Evolutionary conservation across 92 coral and sea anemone species (phyloP), one percentile per base, ranked within the genome.

Genomic region (Virgularia gustaviana): DNA sequence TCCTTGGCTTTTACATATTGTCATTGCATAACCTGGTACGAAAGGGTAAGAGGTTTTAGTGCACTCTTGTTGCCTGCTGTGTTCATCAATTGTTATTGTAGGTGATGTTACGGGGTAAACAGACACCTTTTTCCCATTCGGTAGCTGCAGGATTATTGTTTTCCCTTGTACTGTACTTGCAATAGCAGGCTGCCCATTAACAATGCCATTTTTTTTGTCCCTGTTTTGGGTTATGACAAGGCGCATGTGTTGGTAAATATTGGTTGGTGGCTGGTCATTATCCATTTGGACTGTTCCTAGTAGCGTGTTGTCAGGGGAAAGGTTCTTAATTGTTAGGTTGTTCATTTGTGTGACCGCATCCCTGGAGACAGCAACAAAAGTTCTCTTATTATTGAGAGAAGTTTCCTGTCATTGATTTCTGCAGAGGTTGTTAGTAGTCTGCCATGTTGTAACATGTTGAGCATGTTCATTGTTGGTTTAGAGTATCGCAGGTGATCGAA

Each of bases 401-500:
- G n/a, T n/a, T 47, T 25, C 22, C 4, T 4, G 22, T 47, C 18
- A 15, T 19, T 47, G 18, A 15, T 4, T 4, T 47, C 55, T 22
- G 0, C 1, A 13, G 25, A 36, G 7, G 22, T 0, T 0, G 2
- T 24, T 9, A 66, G 13, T 0, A 65, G 9, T 42, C 73, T 22
- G 0, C 13, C 73, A 1, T 42, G 9, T 10, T 45, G 58, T 9
- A 72, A 39, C 0, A 6, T 2, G 0, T 18, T n/a, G 2, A 80
- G 19, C 9, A 45, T 10, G 0, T 32, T 12, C 4, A 1, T 20
- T 0, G 36, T 33, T 2, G 85, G 80, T 30, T 52, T 73, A 23
- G 41, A 73, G 29, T 73, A 39, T 0, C 70, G n/a, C 0, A 80
- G 5, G 20, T 25, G 28, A 38, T 80, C 22, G 0, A 73, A 37